Base-by-base conservation (phyloP, 2,888 invertebrate species). In the Hermaeophaga mercurialis region DNA sequence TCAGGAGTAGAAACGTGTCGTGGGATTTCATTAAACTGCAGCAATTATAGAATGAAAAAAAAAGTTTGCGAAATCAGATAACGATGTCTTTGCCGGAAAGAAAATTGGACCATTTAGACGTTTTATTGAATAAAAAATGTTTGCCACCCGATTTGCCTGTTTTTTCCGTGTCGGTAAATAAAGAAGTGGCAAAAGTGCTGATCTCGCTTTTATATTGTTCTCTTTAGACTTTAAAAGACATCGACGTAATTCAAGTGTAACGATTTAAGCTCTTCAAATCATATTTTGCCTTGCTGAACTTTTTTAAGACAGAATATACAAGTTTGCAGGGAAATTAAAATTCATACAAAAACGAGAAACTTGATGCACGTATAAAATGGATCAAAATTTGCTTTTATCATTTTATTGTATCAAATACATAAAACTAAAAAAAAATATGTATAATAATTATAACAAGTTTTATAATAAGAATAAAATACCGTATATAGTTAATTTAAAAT, bases 151-250 rank as follows among this genome's bases (percentile, higher is more conserved):
- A 54, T 43, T 54, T 38, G 28, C 33, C 24, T 15, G n/a, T 63
- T 66, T 62, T 71, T 70, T 66, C 66, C 67, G 58, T 62, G 57
- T 56, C 66, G 66, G 56, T 67, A 66, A 56, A 66, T 65, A 64
- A 63, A 66, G 63, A 61, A 69, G 67, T 58, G 65, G 47, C 47
- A 61, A 66, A 66, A 66, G 52, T 62, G 72, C 69, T 66, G 69
- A 70, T 58, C 64, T 61, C 47, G 72, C 72, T 57, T 56, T 69
- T 71, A 70, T 70, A 70, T 72, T 72, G 70, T 70, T 63, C 62
- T 46, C 44, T 15, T 45, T 47, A 58, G 57, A 49, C 50, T 41
- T 55, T 55, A 65, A 67, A 61, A 63, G 62, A 63, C 63, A 63
- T 65, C 65, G 63, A 54, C 60, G 46, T 58, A 56, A 54, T 54